Evolutionary conservation across 2,888 invertebrate genomes (phyloP).

Genomic region (Danaus chrysippus): DNA sequence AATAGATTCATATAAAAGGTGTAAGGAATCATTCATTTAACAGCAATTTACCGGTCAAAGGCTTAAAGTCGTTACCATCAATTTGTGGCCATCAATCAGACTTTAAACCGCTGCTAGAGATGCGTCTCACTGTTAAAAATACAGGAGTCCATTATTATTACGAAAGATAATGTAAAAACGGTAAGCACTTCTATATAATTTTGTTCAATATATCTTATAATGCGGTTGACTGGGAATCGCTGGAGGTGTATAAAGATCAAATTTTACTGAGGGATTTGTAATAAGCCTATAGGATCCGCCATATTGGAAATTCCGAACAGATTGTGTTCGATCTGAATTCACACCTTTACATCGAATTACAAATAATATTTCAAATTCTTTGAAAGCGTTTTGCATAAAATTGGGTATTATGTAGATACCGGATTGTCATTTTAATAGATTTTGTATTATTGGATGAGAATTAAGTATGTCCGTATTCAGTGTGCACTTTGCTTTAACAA

Average conservation of each 20-base stretch:
- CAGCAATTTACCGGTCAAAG: slow-evolving; percentile 3
- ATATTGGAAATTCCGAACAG: slow-evolving; percentile 5
- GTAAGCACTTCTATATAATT: slow-evolving; percentile 5
- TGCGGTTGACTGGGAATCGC: slow-evolving; percentile 2
- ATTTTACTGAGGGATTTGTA: slow-evolving; percentile 7
- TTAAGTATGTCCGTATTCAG: too few relatives aligned
- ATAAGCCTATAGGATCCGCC: slow-evolving; percentile 4
- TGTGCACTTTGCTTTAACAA: too few relatives aligned
- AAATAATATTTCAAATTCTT: background rate
- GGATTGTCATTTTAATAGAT: too few relatives aligned
- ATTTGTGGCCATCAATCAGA: slow-evolving; percentile 7
- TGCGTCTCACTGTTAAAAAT: background rate
- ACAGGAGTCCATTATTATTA: slow-evolving; percentile 1
- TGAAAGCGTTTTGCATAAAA: background rate
- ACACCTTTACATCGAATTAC: background rate
- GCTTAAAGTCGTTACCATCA: slow-evolving; percentile 3
- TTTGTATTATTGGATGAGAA: too few relatives aligned
- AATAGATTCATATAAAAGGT: background rate
- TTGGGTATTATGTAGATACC: too few relatives aligned
- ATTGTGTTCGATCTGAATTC: slow-evolving; percentile 1
- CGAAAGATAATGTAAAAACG: slow-evolving; percentile 3
- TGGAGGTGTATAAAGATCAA: slow-evolving; percentile 7
- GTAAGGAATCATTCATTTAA: slow-evolving; percentile 1
- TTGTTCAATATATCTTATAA: slow-evolving; percentile 7
- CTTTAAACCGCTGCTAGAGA: slow-evolving; percentile 2